Evolutionary conservation across 2,113 vertebrate species (phyloP), one percentile per base, ranked within the genome.

Genomic region (Speoplatyrhinus poulsoni): DNA sequence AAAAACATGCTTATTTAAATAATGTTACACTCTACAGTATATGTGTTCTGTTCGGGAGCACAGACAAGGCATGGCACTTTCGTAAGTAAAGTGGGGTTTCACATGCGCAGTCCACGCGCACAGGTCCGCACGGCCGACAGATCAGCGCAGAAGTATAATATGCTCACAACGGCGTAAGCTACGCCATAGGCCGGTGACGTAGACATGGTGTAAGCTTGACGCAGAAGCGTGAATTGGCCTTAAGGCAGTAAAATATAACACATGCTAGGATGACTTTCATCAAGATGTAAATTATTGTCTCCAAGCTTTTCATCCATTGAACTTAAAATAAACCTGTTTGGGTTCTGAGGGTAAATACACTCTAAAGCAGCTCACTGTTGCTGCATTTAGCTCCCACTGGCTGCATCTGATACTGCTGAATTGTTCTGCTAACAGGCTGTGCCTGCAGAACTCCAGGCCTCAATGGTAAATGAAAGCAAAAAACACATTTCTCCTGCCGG

Each of bases 401-500:
- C 70, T 83, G 55, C 36, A 53, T 70, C 69, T 70, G 65, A 77
- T 85, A 66, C 73, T 66, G 32, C 69, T 72, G 62, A 58, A 56
- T 65, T 78, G 32, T 73, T 46, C 63, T 72, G 74, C 77, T 85
- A 87, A 83, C 70, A 69, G 74, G 76, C 65, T 78, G 56, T 79
- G 66, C 62, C 81, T 61, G 78, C 80, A 50, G 78, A 80, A 81
- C 75, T 63, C 49, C 62, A 67, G 26, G 70, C 79, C 76, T 82
- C 70, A 65, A 26, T 67, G 76, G 81, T 69, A 76, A 88, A 81
- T 83, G 53, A 80, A 69, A 81, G 67, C 62, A 79, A 85, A 80
- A 75, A 69, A 67, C 47, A 65, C 74, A 73, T 82, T 88, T 84
- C 60, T 71, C 79, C 75, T 46, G 57, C 59, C 47, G 71, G 73